Conservation (phyloP, 2,888 invertebrate species). For the Phlogophora meticulosa region DNA sequence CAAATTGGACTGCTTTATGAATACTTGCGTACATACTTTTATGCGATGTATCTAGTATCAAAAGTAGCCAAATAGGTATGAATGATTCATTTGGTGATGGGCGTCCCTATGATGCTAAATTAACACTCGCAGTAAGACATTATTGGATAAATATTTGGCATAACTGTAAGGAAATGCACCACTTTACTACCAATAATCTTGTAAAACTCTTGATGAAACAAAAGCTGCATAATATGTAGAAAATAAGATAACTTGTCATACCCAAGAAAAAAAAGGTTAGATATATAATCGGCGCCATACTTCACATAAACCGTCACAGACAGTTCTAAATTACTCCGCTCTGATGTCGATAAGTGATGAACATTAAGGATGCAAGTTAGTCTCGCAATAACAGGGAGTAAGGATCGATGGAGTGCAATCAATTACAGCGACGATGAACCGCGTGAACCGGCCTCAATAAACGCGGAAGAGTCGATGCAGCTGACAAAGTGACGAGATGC, state of each 20-base stretch:
- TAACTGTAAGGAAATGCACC: not conserved
- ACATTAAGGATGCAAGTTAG: slow-evolving; percentile 50
- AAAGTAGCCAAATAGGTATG: not conserved
- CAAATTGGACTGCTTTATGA: slow-evolving; percentile 18
- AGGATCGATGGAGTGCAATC: slow-evolving; percentile 62
- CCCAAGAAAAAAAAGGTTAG: slow-evolving; percentile 5
- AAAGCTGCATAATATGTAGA: not conserved
- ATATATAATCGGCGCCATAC: slow-evolving; percentile 14
- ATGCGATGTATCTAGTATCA: not conserved
- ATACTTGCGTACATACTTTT: slow-evolving; percentile 17
- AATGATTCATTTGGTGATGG: not conserved
- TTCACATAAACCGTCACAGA: slow-evolving; percentile 23
- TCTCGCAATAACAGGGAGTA: slow-evolving; percentile 48
- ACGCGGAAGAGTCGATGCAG: slow-evolving; percentile 78
- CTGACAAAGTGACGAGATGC: slow-evolving; percentile 48
- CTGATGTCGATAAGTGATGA: slow-evolving; percentile 49
- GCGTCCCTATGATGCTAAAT: not conserved
- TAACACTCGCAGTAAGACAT: not conserved
- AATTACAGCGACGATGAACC: slow-evolving; percentile 76
- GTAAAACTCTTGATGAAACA: slow-evolving; percentile 20
- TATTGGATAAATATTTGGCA: not conserved
- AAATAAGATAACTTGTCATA: not conserved
- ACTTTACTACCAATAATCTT: slow-evolving; percentile 1
- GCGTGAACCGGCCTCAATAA: slow-evolving; percentile 82
- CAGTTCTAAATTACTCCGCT: slow-evolving; percentile 50